Conservation (phyloP, 2,888 invertebrate species). For the Stratiomys singularior region DNA sequence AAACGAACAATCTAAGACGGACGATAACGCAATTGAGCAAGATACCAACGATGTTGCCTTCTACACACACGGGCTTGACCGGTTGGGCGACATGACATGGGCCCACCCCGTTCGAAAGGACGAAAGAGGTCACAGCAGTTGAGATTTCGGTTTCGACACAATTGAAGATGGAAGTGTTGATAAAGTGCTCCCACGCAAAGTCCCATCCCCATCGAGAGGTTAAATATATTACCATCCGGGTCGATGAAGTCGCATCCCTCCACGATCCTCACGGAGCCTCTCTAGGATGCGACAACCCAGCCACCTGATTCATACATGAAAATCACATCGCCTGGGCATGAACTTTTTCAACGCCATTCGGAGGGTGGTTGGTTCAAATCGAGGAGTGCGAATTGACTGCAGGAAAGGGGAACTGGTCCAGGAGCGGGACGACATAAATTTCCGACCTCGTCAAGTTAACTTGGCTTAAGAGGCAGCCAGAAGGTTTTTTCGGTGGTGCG, state of each 20-base stretch:
- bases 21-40: not conserved
- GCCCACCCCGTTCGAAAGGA: not conserved
- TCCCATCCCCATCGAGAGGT: too few species aligned
- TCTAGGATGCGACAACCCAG: too few species aligned
- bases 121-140: slow-evolving; percentile 24
- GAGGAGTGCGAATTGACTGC: not conserved
- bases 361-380: not conserved
- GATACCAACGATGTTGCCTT: not conserved
- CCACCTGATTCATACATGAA: too few species aligned
- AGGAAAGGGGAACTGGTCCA: not conserved
- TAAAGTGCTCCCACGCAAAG: not conserved
- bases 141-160: not conserved
- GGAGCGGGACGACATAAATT: slow-evolving; percentile 27
- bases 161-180: not conserved
- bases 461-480: slow-evolving; percentile 27
- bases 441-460: slow-evolving; percentile 47
- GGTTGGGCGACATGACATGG: not conserved
- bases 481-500: slow-evolving; percentile 44
- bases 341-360: not conserved
- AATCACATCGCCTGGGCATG: not conserved
- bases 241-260: too few species aligned
- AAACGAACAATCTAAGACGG: not conserved
- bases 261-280: too few species aligned
- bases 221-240: too few species aligned
- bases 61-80: too few species aligned